A percentile compares a stretch with the other conserved stretches of the same genome.
phyloP scores from a whole-genome alignment of 2,797 vertebrate species.

The Arremon aurantiirostris region DNA sequence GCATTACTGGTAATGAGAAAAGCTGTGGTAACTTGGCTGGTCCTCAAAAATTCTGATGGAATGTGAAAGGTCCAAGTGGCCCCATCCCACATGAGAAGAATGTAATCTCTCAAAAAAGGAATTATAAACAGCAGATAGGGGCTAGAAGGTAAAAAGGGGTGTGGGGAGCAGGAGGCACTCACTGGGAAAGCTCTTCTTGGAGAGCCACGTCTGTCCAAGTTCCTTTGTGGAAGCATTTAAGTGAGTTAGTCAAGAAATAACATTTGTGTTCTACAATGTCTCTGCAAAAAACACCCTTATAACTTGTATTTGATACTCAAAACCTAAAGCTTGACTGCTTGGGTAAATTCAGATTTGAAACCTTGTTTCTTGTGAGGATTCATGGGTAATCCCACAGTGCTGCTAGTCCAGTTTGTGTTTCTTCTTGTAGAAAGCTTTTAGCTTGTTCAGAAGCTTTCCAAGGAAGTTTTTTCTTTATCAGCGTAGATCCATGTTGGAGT shows the following conservation, averaged over 20 bases:
- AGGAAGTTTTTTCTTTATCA: neutral
- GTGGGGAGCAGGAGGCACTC: neutral
- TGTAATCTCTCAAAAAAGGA: slow-evolving; percentile 42
- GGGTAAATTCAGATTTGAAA: neutral
- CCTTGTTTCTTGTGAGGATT: fast-evolving
- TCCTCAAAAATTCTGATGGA: slow-evolving; percentile 43
- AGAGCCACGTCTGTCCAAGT: neutral
- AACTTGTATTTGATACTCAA: neutral
- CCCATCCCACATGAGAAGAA: neutral
- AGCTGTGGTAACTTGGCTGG: neutral
- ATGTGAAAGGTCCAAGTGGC: slow-evolving; percentile 7
- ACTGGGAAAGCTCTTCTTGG: neutral
- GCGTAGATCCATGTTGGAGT: neutral
- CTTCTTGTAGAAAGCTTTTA: neutral
- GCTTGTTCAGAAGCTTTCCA: neutral
- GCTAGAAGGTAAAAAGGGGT: slow-evolving; percentile 4
- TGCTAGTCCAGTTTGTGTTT: neutral
- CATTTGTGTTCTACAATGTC: neutral
- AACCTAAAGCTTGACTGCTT: neutral
- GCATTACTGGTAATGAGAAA: neutral
- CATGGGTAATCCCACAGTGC: neutral
- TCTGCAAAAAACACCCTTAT: neutral
- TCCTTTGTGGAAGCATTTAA: neutral
- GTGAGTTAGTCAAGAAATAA: neutral
- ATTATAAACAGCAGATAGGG: slow-evolving; percentile 47